A percentile compares a stretch with the other conserved stretches of the same genome.
phyloP scores from a whole-genome alignment of 92 coral and sea anemone species.

The Diadumene lineata region DNA sequence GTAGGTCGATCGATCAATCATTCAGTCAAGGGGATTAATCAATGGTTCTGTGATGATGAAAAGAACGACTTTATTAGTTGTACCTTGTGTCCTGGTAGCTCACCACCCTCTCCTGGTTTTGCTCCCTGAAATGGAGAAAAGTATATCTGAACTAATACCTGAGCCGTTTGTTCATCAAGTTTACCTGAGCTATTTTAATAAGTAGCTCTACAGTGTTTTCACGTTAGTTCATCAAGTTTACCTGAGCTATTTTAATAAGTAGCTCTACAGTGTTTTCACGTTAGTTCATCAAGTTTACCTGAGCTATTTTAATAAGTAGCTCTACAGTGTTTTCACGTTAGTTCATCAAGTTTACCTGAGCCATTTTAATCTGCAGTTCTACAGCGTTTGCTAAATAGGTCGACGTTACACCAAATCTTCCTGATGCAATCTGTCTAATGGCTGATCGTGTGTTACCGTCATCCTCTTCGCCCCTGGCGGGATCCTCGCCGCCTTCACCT shows the following conservation, averaged over 20 bases:
- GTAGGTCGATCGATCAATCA: no score
- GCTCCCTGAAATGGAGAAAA: slow-evolving; percentile 65
- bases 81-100: slow-evolving; percentile 96
- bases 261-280: neutral
- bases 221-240: no score
- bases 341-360: no score
- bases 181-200: no score
- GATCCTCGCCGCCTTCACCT: slow-evolving; percentile 97
- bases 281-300: neutral
- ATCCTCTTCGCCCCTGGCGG: slow-evolving; percentile 66
- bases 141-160: neutral
- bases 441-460: slow-evolving; percentile 77
- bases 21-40: no score
- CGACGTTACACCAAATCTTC: slow-evolving; percentile 95
- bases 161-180: no score
- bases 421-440: slow-evolving; percentile 94
- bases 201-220: neutral
- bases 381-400: slow-evolving; percentile 85
- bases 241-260: no score
- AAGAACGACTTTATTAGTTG: neutral
- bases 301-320: slow-evolving; percentile 94
- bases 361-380: slow-evolving; percentile 98
- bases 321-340: slow-evolving; percentile 87
- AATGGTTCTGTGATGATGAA: no score
- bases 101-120: slow-evolving; percentile 99